Evolutionary conservation across 2,113 vertebrate genomes (phyloP), one percentile per base, ranked within the genome.

Genomic region (Acanthochromis polyacanthus): DNA sequence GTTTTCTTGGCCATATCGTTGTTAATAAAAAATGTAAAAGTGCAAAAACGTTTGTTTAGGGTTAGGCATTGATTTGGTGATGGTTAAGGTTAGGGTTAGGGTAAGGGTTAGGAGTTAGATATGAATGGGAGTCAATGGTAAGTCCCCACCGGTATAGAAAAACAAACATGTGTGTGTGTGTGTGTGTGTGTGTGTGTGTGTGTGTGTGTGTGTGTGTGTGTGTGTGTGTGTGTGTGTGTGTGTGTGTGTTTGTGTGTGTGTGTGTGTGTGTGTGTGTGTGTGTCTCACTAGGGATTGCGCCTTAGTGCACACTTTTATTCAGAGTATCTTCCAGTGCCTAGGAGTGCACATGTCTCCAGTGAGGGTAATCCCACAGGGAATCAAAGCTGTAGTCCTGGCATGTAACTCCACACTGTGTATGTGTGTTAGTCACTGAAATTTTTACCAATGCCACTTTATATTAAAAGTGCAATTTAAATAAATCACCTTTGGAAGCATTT

Each of bases 371-470:
- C 75, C 75, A 68, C 43, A 80, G 51, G 57, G 68, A 88, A 74
- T 88, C 82, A 83, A 88, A 84, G 75, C 62, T 53, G 53, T 5
- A 53, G 62, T 62, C 68, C 51, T 59, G 61, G 60, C 72, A 80
- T 74, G 85, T 71, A 76, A 79, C 74, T 57, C 43, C 74, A 52
- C 51, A 40, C n/a, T 57, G 50, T 59, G 30, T 30, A 10, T 78
- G 36, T 87, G 51, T 61, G 58, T 80, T 60, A 32, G 55, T 40
- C 30, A 50, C 10, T n/a, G 46, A 48, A 9, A 19, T 10, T 51
- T 51, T 51, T 51, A 68, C 52, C 22, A 50, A 28, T 25, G 46
- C 12, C 12, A 46, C 45, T 38, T 40, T 36, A 60, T 22, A 66
- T 59, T 58, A 50, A 28, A 56, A 64, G 22, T 25, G 20, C 17